Evolutionary conservation across 1,140 invertebrate species (phyloP), one percentile per base, ranked within the genome.

Genomic region (Wasmannia auropunctata): DNA sequence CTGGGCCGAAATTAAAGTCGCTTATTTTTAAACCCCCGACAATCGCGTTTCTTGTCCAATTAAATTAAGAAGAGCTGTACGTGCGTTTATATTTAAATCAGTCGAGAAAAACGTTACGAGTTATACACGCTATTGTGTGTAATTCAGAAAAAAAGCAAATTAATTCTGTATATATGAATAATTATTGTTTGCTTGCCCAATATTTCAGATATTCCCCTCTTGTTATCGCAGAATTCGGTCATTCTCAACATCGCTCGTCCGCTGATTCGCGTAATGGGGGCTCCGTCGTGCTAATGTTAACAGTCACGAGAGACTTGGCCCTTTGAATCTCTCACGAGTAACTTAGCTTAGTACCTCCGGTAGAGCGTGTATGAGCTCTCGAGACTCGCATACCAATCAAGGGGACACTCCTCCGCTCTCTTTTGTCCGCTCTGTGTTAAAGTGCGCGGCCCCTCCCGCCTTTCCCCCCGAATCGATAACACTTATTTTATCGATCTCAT

Each of bases 351-450:
- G 86, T 75, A 86, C 51, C 79, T 79, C 60, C 85, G 77, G 46
- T 87, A 89, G 88, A 89, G 63, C 87, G 88, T 86, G 54, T 89
- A 86, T 76, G 86, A 90, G 75, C 89, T 87, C 86, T 90, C 85
- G 70, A 90, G 81, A 80, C 88, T 90, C 65, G 89, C 89, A 90
- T 90, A 90, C 75, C 81, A 87, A 90, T 90, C 87, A 90, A 87
- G 89, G 80, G 86, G 75, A 90, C 81, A 90, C 88, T 90, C 70
- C 62, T 81, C n/a, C 62, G 86, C 69, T 90, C 85, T 89, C 75
- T 90, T 87, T 90, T 90, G 70, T 87, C 60, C 69, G 54, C 65
- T n/a, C 70, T 80, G 54, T 83, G 79, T 83, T 74, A 58, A 84
- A 90, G 88, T 80, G 87, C 88, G 56, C 16, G 2, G 1, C 22